Conservation (phyloP, 2,113 vertebrate genomes). For the Xiphophorus hellerii region DNA sequence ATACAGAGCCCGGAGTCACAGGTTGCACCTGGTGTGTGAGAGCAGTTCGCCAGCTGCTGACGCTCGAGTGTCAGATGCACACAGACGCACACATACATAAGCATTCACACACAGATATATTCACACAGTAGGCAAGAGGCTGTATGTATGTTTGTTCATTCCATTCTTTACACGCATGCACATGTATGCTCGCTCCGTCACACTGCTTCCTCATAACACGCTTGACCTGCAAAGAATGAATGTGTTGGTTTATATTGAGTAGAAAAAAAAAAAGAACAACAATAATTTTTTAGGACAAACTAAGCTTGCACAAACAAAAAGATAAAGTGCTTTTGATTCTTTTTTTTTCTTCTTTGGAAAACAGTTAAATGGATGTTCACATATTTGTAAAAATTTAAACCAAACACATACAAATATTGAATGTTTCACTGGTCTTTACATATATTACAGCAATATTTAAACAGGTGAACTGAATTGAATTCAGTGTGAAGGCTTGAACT, state of each 20-base stretch:
- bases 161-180: constrained; percentile 55
- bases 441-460: too few species aligned
- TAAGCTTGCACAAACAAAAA: background rate
- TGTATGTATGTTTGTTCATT: constrained; percentile 58
- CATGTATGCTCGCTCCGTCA: constrained; percentile 16
- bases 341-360: too few species aligned
- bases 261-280: background rate
- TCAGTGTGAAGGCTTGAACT: background rate
- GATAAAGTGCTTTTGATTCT: background rate
- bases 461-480: too few species aligned
- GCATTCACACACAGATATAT: constrained; percentile 25
- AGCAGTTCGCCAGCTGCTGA: constrained; percentile 78
- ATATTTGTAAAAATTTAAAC: background rate
- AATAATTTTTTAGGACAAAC: background rate
- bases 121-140: constrained; percentile 31
- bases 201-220: constrained; percentile 22
- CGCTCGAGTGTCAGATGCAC: constrained; percentile 66
- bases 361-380: background rate
- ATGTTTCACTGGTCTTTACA: too few species aligned
- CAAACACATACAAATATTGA: too few species aligned
- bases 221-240: constrained; percentile 18
- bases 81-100: constrained; percentile 26
- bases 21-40: constrained; percentile 80
- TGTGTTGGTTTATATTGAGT: constrained; percentile 12
- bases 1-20: constrained; percentile 73